Base-by-base conservation (phyloP, 1,140 invertebrate genomes). In the Drosophila rufa region DNA sequence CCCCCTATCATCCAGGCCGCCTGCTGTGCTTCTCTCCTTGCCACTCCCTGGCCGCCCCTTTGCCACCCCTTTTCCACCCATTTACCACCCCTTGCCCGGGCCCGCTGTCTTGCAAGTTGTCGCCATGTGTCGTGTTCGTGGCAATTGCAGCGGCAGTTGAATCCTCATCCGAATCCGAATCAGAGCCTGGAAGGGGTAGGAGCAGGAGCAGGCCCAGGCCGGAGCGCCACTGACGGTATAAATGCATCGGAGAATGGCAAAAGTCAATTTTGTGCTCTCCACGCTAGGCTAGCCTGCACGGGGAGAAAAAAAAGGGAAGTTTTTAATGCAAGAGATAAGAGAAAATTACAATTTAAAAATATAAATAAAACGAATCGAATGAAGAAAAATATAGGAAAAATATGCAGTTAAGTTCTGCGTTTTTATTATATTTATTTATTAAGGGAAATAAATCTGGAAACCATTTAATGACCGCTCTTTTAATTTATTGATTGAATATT, bases 111-210 rank as follows among this genome's bases (percentile, higher is more conserved):
- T 87, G 84, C 77, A 89, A 90, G 80, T 89, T 89, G 84, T 89
- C 84, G 84, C 85, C 84, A 84, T 89, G 80, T 90, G 84, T 90
- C 85, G 84, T 89, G 84, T 79, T 83, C 86, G 79, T 83, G 81
- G 84, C 85, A 90, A 89, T 89, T 84, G 84, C 80, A 89, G 77
- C 82, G 84, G 69, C 85, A 84, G 68, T 79, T 53, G 60, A 58
- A 66, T 73, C 67, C 51, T 48, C 70, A 74, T 56, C 73, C 57
- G 75, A 75, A 68, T 73, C 74, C 22, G 75, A 57, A 53, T 53
- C 64, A 33, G 60, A 65, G 22, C 15, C 43, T 22, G 55, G 48
- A 43, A n/a, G 19, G 7, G 9, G 15, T 12, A 40, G 30, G 27
- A 11, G 27, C n/a, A 6, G 4, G 15, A 12, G 19, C 27, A 42